phyloP scores from a whole-genome alignment of 2,888 invertebrate species.

The Acanthosepion lycidas region DNA sequence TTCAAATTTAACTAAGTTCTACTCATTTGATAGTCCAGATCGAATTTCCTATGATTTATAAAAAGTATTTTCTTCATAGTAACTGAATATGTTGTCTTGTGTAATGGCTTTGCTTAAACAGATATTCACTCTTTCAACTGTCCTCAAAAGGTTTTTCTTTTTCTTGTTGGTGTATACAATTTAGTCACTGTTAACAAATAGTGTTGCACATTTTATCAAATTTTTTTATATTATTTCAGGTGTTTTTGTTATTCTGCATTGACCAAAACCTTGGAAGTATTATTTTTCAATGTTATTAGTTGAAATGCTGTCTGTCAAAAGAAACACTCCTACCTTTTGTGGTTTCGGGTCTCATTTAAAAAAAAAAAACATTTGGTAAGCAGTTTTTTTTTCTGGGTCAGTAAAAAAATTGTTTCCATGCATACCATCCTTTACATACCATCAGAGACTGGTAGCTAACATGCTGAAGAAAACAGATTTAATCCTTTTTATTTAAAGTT shows the following conservation, averaged over 20 bases:
- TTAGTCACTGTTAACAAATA: background rate
- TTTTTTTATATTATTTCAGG: background rate
- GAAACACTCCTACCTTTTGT: background rate
- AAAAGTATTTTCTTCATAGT: too few species aligned
- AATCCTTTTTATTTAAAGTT: too few species aligned
- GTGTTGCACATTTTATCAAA: background rate
- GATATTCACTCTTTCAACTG: too few species aligned
- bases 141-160: background rate
- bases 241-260: background rate
- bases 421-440: background rate
- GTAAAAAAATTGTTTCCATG: background rate
- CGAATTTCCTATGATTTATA: too few species aligned
- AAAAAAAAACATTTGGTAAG: background rate
- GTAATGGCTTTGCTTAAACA: too few species aligned
- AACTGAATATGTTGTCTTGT: too few species aligned
- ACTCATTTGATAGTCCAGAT: too few species aligned
- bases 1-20: too few species aligned
- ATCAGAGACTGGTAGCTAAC: background rate
- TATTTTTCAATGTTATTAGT: background rate
- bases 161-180: background rate
- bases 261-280: background rate
- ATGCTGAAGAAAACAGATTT: background rate
- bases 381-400: background rate
- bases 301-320: background rate
- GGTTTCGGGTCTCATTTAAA: background rate